Percentiles rank a stretch among this genome's conserved stretches.
Evolutionary conservation across 2,113 vertebrate genomes (phyloP).

Genomic region (Aphelocoma coerulescens): DNA sequence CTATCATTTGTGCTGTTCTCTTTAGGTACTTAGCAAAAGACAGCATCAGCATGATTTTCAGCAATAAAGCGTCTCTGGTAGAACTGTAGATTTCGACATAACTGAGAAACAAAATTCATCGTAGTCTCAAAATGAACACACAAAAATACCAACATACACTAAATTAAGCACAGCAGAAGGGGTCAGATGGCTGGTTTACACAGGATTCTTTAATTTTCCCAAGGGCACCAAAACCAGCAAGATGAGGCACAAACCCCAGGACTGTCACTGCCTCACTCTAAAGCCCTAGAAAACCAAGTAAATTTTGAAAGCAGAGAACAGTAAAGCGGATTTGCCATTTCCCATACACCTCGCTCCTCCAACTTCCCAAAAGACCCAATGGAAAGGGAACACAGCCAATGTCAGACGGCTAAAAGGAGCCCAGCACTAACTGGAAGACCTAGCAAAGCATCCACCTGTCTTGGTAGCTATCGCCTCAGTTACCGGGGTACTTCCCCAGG

Average conservation of each 20-base stretch:
- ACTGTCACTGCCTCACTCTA: neutral
- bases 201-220: neutral
- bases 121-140: neutral
- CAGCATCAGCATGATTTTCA: neutral
- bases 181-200: neutral
- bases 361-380: neutral
- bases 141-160: neutral
- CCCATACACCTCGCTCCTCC: neutral
- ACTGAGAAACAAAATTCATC: neutral
- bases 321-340: neutral
- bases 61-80: neutral
- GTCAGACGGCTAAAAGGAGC: neutral
- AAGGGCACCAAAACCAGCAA: neutral
- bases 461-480: neutral
- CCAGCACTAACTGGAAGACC: neutral
- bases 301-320: neutral
- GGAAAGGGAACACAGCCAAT: neutral
- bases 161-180: neutral
- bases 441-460: neutral
- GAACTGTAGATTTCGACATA: neutral
- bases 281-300: accelerated
- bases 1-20: neutral
- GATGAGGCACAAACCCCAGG: neutral
- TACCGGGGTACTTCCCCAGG: neutral
- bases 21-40: neutral